Evolutionary conservation across 2,888 invertebrate genomes (phyloP), one percentile per base, ranked within the genome.

Genomic region (Nemotelus pantherinus): DNA sequence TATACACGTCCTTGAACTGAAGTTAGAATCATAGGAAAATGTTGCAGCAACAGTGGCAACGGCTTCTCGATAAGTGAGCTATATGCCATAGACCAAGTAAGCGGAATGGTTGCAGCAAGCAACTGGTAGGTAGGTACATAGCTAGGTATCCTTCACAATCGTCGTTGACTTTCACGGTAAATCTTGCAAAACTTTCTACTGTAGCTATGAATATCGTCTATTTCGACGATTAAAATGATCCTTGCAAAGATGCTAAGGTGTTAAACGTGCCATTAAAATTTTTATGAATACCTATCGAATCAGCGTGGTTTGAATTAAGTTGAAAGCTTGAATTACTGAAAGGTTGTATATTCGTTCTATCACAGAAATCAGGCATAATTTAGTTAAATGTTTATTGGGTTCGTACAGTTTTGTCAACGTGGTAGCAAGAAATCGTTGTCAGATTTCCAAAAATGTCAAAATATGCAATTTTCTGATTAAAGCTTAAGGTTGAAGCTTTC

Each of bases 1-100:
- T 79, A 70, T 77, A 77, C 67, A 77, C 79, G 79, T 79, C 79
- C 79, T 79, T 79, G 79, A 79, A 79, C 77, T 50, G 45, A 44
- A 74, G 57, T 74, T 48, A 58, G 60, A 60, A 2, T 72, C 47
- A 39, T n/a, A 48, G 60, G 50, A 63, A 70, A 70, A 47, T 70
- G 70, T 70, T 70, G 60, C 60, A 25, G 74, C 63, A 72, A 48
- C 74, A 70, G 25, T 70, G 55, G 55, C 70, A 70, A 70, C 55
- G 25, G 53, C 70, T 70, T 70, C 47, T 39, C 60, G 41, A 60
- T 60, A 39, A 41, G 41, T 43, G 60, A 43, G 60, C 25, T 25
- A 25, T 25, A 25, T 25, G 25, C 25, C 25, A 25, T 25, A 25
- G 25, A 25, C 25, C 25, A 25, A 25, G 25, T 25, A 25, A 60